These are phyloP conservation scores for Xiphophorus couchianus DNA, from an alignment of 2,113 vertebrate genomes.

Conservation along the genomic window DNA sequence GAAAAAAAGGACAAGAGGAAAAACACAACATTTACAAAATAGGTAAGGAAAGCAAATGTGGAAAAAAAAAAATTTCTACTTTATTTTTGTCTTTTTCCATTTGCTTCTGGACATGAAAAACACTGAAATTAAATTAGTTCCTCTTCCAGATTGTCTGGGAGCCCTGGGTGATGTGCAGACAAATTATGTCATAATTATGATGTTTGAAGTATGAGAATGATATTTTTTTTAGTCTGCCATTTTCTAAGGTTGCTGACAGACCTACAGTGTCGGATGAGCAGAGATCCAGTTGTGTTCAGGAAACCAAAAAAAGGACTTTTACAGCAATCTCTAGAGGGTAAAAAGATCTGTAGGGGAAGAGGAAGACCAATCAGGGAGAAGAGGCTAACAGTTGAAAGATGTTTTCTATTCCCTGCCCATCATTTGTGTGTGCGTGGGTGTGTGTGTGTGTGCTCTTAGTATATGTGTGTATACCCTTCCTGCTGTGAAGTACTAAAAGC, in stretches of 20 bases:
- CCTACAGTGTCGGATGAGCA: neutral
- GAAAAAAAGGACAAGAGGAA: too few relatives aligned
- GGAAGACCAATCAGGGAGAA: constrained; percentile 19
- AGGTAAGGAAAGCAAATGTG: neutral
- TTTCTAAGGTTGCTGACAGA: neutral
- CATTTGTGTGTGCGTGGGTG: neutral
- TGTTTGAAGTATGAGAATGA: rapidly evolving
- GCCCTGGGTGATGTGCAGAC: neutral
- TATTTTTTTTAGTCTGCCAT: neutral
- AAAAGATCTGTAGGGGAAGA: constrained; percentile 1
- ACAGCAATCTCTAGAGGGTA: neutral
- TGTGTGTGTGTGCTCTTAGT: neutral
- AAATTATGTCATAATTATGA: neutral
- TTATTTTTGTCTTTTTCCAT: neutral
- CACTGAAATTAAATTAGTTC: neutral
- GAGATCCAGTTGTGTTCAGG: neutral
- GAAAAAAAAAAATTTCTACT: neutral
- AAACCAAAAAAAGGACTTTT: constrained; percentile 2
- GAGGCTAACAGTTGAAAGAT: constrained; percentile 30
- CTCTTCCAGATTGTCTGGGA: neutral
- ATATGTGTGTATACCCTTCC: constrained; percentile 3
- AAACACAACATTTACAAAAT: neutral
- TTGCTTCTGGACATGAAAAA: neutral
- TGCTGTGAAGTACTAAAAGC: constrained; percentile 54
- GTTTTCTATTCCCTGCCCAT: constrained; percentile 26